These are phyloP conservation scores for Corythucha ciliata DNA, from an alignment of 2,888 invertebrate species.

Conservation along the genomic window DNA sequence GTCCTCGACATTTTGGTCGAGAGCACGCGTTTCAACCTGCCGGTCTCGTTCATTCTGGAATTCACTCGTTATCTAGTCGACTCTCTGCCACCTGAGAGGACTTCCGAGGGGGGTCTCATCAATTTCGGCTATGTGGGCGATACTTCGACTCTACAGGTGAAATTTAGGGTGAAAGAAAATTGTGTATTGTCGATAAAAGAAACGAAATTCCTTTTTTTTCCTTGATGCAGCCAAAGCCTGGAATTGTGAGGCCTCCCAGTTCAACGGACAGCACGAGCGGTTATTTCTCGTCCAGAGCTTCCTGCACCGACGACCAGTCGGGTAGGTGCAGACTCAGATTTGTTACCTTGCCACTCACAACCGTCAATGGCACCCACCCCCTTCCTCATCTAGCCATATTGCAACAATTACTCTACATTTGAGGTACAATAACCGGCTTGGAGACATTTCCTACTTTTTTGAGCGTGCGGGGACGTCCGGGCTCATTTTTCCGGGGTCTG, in stretches of 20 bases:
- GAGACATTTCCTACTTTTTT: too few species aligned
- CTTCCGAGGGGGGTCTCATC: conserved; percentile 56
- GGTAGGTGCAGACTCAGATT: too few species aligned
- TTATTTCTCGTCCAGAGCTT: conserved; percentile 47
- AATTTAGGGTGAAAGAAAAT: background rate
- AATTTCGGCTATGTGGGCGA: conserved; percentile 65
- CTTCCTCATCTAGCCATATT: too few species aligned
- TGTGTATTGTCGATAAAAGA: background rate
- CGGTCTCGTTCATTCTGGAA: conserved; percentile 58
- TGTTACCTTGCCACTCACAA: too few species aligned
- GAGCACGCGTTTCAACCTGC: conserved; percentile 59
- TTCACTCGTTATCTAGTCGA: conserved; percentile 53
- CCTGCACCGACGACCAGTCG: conserved; percentile 43
- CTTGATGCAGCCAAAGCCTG: conserved; percentile 34
- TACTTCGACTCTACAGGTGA: conserved; percentile 38
- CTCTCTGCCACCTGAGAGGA: conserved; percentile 53
- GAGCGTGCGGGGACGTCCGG: too few species aligned
- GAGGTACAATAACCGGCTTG: too few species aligned
- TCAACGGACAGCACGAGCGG: conserved; percentile 52
- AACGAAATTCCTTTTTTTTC: conserved; percentile 7
- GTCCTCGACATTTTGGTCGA: conserved; percentile 63
- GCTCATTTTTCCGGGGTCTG: too few species aligned
- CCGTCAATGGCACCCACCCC: too few species aligned
- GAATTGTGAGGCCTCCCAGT: conserved; percentile 44
- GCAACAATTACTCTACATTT: too few species aligned